phyloP scores from a whole-genome alignment of 1,140 invertebrate genomes.

The Drosophila subobscura region DNA sequence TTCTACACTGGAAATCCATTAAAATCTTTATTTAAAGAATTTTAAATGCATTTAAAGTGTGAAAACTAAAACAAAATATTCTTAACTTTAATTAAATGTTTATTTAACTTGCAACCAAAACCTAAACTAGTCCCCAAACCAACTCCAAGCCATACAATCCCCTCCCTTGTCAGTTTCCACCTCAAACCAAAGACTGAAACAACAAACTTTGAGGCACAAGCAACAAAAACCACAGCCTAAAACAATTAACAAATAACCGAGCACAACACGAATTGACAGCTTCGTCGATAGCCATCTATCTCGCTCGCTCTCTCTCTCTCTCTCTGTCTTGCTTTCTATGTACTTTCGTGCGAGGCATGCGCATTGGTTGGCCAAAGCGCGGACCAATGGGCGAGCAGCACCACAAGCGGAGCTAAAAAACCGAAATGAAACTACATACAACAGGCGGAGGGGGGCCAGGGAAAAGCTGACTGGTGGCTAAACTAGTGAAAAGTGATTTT shows the following conservation, averaged over 20 bases:
- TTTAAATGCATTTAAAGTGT: too few species aligned
- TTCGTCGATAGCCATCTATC: constrained; percentile 33
- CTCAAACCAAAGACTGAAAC: constrained; percentile 80
- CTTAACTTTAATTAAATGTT: too few species aligned
- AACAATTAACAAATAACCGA: constrained; percentile 60
- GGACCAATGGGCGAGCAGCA: constrained; percentile 42
- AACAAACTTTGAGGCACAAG: constrained; percentile 54
- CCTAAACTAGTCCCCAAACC: not conserved
- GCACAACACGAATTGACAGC: constrained; percentile 36
- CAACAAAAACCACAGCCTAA: constrained; percentile 11
- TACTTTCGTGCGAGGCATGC: constrained; percentile 55
- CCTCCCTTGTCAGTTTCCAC: constrained; percentile 12
- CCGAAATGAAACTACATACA: constrained; percentile 9
- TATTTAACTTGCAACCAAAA: not conserved
- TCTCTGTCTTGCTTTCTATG: constrained; percentile 11
- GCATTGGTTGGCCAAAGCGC: constrained; percentile 54
- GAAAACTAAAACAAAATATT: too few species aligned
- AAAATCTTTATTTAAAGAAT: too few species aligned
- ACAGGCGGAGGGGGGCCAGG: not conserved
- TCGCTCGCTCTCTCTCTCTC: constrained; percentile 17
- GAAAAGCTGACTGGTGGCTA: constrained; percentile 20
- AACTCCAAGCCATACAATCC: not conserved
- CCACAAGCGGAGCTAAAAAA: not conserved
- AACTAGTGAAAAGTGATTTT: constrained; percentile 78
- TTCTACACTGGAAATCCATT: too few species aligned